Evolutionary conservation across 2,888 invertebrate species (phyloP).

Genomic region (Linyphia triangularis): DNA sequence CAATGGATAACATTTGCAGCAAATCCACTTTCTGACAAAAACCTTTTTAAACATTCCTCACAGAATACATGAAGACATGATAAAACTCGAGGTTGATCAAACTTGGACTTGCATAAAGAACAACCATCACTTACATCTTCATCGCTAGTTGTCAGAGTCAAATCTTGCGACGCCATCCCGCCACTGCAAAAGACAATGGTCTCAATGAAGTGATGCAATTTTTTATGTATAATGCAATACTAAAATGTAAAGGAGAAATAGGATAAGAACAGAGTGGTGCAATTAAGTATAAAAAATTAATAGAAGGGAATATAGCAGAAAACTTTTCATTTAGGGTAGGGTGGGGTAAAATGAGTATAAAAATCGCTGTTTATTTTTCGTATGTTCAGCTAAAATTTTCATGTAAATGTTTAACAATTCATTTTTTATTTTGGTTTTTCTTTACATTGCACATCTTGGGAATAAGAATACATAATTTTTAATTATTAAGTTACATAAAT

Average conservation of each 20-base stretch:
- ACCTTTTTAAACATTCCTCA: conserved; percentile 92
- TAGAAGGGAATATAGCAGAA: background rate
- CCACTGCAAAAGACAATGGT: background rate
- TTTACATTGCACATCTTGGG: no score
- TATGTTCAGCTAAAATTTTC: no score
- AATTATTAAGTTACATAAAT: no score
- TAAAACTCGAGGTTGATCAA: conserved; percentile 86
- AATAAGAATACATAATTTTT: no score
- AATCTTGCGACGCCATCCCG: conserved; percentile 70
- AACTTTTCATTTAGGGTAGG: no score
- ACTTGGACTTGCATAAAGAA: conserved; percentile 60
- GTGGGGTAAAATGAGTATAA: no score
- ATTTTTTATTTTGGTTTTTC: no score
- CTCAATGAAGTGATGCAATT: background rate
- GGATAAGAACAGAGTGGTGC: background rate
- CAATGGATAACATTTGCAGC: conserved; percentile 79
- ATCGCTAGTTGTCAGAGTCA: conserved; percentile 53
- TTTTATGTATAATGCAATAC: background rate
- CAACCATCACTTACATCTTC: conserved; percentile 61
- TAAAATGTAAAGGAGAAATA: background rate
- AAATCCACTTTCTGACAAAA: conserved; percentile 81
- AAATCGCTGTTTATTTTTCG: no score
- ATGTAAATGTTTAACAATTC: no score
- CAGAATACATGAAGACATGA: conserved; percentile 97
- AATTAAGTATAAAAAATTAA: background rate